Evolutionary conservation across 2,888 invertebrate species (phyloP).

Genomic region (Acrobasis repandana): DNA sequence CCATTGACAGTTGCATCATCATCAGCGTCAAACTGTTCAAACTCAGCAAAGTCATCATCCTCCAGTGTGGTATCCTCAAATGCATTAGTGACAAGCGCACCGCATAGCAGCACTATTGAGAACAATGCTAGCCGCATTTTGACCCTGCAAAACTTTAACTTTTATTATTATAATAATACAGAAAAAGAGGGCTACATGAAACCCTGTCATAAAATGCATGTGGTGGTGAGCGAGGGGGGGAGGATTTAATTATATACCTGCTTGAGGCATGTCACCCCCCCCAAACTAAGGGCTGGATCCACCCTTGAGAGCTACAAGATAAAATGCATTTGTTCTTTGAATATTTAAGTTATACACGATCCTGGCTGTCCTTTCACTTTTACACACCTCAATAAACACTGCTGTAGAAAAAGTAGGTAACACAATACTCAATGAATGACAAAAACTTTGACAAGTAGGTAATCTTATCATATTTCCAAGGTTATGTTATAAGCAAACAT

Average conservation of each 20-base stretch:
- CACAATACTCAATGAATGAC: conserved; percentile 6
- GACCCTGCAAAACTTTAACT: conserved; percentile 29
- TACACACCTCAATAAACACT: background rate
- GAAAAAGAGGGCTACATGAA: too few relatives aligned
- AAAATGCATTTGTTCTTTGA: background rate
- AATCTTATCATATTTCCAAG: conserved; percentile 47
- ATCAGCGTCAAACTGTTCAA: conserved; percentile 93
- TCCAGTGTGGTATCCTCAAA: conserved; percentile 77
- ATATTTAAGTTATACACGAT: background rate
- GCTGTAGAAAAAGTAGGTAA: background rate
- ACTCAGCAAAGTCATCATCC: conserved; percentile 97
- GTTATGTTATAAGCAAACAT: conserved; percentile 38
- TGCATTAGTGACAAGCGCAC: conserved; percentile 55
- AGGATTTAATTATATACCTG: too few relatives aligned
- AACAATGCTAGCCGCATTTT: conserved; percentile 63
- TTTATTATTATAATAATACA: too few relatives aligned
- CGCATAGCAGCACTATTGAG: conserved; percentile 56
- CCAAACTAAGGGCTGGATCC: too few relatives aligned
- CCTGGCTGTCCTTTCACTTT: background rate
- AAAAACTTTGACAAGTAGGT: conserved; percentile 20
- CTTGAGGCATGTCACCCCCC: too few relatives aligned
- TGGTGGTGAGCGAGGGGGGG: too few relatives aligned
- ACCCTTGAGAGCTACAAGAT: too few relatives aligned
- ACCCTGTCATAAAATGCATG: too few relatives aligned
- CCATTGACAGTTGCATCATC: conserved; percentile 63